Conservation (phyloP, 1,140 invertebrate genomes). For the Telenomus remus region DNA sequence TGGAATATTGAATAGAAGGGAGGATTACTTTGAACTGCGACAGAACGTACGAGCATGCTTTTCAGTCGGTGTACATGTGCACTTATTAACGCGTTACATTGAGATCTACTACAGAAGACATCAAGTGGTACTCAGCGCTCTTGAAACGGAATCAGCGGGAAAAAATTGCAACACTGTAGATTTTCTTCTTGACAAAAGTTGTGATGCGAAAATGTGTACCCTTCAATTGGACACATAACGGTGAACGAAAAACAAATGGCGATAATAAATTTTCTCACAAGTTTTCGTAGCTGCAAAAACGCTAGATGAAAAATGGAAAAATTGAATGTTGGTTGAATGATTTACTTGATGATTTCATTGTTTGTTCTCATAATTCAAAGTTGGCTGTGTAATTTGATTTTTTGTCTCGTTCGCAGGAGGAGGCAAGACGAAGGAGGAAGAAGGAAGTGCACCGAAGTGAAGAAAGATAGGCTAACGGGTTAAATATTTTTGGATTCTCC, state of each 20-base stretch:
- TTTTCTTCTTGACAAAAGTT: no score
- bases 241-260: no score
- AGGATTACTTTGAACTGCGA: slow-evolving; percentile 8
- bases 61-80: slow-evolving; percentile 40
- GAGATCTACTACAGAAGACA: slow-evolving; percentile 33
- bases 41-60: slow-evolving; percentile 19
- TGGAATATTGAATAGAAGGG: no score
- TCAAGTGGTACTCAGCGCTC: slow-evolving; percentile 32
- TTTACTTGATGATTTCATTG: background rate
- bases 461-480: slow-evolving; percentile 47
- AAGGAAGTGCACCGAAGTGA: slow-evolving; percentile 17
- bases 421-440: slow-evolving; percentile 14
- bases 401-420: slow-evolving; percentile 1
- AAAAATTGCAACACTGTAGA: background rate
- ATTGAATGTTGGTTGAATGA: background rate
- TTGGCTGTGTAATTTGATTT: slow-evolving; percentile 10
- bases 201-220: no score
- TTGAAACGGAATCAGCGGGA: slow-evolving; percentile 12
- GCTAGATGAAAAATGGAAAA: background rate
- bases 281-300: no score
- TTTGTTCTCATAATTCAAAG: slow-evolving; percentile 14
- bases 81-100: slow-evolving; percentile 53
- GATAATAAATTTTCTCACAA: no score
- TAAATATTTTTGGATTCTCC: slow-evolving; percentile 52
- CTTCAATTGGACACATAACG: no score